Percentiles rank a stretch among this genome's conserved stretches.
Evolutionary conservation across 2,113 vertebrate genomes (phyloP).

Genomic region (Sceloporus tristichus): DNA sequence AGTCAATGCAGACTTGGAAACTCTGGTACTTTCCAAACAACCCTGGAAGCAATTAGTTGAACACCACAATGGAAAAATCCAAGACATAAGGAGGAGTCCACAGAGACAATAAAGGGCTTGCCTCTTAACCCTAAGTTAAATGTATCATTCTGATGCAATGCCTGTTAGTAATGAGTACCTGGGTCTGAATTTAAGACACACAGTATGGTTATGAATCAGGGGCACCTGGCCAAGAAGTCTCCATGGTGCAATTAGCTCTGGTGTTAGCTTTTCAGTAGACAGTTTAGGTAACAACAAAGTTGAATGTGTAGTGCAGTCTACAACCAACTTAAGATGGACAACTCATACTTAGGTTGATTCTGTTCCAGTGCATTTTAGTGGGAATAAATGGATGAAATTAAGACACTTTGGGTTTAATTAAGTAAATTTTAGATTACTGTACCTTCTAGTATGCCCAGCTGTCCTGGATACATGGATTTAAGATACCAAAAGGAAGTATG

Average conservation of each 20-base stretch:
- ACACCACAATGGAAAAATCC: slow-evolving; percentile 53
- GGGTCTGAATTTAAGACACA: slow-evolving; percentile 29
- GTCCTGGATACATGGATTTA: neutral
- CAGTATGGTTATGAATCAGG: slow-evolving; percentile 9
- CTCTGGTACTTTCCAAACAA: slow-evolving; percentile 55
- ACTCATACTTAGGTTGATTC: neutral
- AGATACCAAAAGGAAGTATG: neutral
- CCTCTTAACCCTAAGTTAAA: slow-evolving; percentile 41
- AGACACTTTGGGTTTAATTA: too few relatives aligned
- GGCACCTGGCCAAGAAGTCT: slow-evolving; percentile 30
- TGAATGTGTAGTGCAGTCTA: neutral
- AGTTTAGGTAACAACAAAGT: slow-evolving; percentile 8
- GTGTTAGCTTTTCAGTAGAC: slow-evolving; percentile 33
- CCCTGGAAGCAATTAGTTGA: slow-evolving; percentile 49
- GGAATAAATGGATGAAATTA: neutral
- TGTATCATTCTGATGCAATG: slow-evolving; percentile 19
- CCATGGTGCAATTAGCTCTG: slow-evolving; percentile 4
- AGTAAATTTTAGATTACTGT: neutral
- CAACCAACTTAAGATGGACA: neutral
- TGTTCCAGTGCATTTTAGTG: neutral
- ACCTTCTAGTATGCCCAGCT: neutral
- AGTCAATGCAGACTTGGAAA: slow-evolving; percentile 46
- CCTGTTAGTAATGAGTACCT: slow-evolving; percentile 32
- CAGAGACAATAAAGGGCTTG: neutral
- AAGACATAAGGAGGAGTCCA: slow-evolving; percentile 27